Evolutionary conservation across 2,797 vertebrate genomes (phyloP).

Genomic region (Anas acuta): DNA sequence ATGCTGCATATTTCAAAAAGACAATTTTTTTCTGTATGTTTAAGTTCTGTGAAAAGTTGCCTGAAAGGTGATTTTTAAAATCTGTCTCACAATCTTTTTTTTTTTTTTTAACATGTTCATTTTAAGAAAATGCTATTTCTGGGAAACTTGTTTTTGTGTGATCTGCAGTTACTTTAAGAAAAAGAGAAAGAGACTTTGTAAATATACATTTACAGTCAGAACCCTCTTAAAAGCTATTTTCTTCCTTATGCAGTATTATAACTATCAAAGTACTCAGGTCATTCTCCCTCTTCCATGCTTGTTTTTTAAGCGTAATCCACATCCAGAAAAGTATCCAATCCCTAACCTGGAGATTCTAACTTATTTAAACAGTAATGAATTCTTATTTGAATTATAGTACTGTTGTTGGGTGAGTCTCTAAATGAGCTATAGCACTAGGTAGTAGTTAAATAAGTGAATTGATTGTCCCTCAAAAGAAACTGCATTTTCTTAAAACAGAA

Average conservation of each 20-base stretch:
- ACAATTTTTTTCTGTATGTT: neutral
- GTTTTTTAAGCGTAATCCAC: neutral
- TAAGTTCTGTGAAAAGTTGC: neutral
- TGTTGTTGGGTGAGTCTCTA: slow-evolving; percentile 2
- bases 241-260: neutral
- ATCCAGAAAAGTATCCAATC: neutral
- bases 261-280: neutral
- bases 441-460: slow-evolving; percentile 69
- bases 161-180: neutral
- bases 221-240: neutral
- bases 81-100: neutral
- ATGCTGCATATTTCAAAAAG: neutral
- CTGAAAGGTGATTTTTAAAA: neutral
- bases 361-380: slow-evolving; percentile 31
- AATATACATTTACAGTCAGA: neutral
- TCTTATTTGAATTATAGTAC: neutral
- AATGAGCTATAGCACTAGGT: neutral
- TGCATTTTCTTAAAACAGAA: slow-evolving; percentile 47
- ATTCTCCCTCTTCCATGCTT: neutral
- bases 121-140: neutral
- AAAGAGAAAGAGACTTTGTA: neutral
- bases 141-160: neutral
- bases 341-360: neutral
- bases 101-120: neutral
- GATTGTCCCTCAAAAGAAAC: slow-evolving; percentile 52